Base-by-base conservation (phyloP, 23 tunicate genomes). In the Trididemnum nubilum region DNA sequence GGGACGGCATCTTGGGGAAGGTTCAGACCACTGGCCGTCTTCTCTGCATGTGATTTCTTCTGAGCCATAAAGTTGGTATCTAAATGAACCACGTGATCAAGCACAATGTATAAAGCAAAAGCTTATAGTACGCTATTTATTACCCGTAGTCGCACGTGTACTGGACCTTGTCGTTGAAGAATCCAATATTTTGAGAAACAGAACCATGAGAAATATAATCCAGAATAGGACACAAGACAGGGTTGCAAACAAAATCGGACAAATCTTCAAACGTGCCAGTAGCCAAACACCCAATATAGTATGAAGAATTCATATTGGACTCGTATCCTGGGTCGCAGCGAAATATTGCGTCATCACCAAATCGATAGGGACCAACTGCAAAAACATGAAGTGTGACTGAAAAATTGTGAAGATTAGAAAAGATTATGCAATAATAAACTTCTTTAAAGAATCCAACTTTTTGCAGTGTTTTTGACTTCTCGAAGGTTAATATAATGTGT, bases 111-210 rank as follows among this genome's bases (percentile, higher is more conserved):
- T n/a, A n/a, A n/a, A n/a, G n/a, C n/a, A n/a, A n/a, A n/a, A n/a
- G n/a, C n/a, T n/a, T n/a, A n/a, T n/a, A n/a, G n/a, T n/a, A n/a
- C n/a, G n/a, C n/a, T 44, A 15, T 7, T n/a, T 51, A 30, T 35
- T 64, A 90, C 81, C 97, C 97, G 0, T 85, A 72, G 0, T 91
- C 87, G 49, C 97, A 91, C 27, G 71, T 23, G 52, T 57, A 85
- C 24, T 85, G n/a, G 33, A 89, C 88, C 0, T 35, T 36, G n/a
- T 85, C 90, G 4, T 57, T 54, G 57, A 44, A 85, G 0, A 44
- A 35, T 29, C 84, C 84, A 57, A 38, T 3, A 33, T 52, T 26
- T 21, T 35, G 64, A 23, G 78, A 77, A 33, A 79, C 22, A 18
- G 36, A 24, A 3, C 90, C 97, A 29, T 85, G 80, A 25, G 64